A percentile compares a stretch with the other conserved stretches of the same genome.
These are phyloP conservation scores for Tromatobia lineatoria DNA, from an alignment of 2,888 invertebrate genomes.

Conservation along the genomic window DNA sequence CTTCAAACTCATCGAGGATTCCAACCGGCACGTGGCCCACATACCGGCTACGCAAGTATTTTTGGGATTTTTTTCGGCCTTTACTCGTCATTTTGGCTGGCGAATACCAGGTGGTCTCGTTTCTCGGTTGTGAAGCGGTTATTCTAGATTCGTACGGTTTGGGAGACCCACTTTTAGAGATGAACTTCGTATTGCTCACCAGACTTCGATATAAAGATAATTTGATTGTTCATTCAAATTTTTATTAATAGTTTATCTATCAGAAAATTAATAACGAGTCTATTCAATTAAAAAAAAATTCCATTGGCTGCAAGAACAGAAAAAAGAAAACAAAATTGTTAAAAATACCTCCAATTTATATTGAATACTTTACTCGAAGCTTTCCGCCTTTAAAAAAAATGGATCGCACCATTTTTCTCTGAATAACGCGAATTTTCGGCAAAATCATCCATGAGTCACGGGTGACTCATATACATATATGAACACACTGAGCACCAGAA, in stretches of 20 bases:
- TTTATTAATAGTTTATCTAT: background rate
- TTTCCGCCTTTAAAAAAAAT: background rate
- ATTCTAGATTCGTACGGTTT: background rate
- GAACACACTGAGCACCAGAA: background rate
- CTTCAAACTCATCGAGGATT: slow-evolving; percentile 20
- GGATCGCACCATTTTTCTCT: background rate
- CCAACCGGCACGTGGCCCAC: slow-evolving; percentile 23
- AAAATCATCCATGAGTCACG: background rate
- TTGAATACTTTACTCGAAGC: background rate
- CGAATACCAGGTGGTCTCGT: background rate
- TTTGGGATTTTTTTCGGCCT: background rate
- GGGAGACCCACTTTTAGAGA: background rate
- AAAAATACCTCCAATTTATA: too few species aligned
- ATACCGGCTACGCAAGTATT: slow-evolving; percentile 25
- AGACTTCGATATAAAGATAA: background rate
- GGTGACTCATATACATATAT: background rate
- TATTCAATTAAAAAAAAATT: too few species aligned
- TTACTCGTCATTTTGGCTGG: background rate
- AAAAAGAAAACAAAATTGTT: too few species aligned
- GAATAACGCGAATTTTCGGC: background rate
- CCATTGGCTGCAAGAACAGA: too few species aligned
- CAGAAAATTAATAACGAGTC: too few species aligned
- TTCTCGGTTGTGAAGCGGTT: background rate
- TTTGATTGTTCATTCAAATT: background rate
- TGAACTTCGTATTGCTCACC: background rate